Evolutionary conservation across 2,888 invertebrate genomes (phyloP).

Genomic region (Sesia apiformis): DNA sequence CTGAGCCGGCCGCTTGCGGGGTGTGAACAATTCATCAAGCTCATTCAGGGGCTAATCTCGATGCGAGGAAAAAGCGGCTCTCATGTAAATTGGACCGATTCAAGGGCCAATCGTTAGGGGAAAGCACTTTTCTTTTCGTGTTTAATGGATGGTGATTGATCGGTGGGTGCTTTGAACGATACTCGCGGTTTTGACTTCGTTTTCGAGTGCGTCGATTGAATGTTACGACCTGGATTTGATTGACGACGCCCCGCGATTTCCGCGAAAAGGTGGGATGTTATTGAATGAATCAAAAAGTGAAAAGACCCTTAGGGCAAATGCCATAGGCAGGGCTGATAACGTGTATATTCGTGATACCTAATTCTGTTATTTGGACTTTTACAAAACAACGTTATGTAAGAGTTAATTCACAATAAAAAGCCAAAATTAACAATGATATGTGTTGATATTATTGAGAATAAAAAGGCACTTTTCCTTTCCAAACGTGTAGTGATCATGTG

Average conservation of each 20-base stretch:
- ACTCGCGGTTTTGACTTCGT: conserved; percentile 69
- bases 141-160: conserved; percentile 76
- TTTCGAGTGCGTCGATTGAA: conserved; percentile 54
- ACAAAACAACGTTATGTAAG: too few relatives aligned
- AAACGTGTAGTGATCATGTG: too few relatives aligned
- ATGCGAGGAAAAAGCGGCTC: conserved; percentile 73
- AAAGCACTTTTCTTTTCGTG: conserved; percentile 73
- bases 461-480: too few relatives aligned
- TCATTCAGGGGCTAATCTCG: conserved; percentile 73
- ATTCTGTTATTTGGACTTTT: too few relatives aligned
- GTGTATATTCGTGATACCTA: too few relatives aligned
- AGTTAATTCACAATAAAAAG: too few relatives aligned
- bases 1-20: conserved; percentile 34
- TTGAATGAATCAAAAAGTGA: too few relatives aligned
- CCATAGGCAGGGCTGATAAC: too few relatives aligned
- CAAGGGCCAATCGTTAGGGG: conserved; percentile 70
- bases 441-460: too few relatives aligned
- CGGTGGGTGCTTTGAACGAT: conserved; percentile 58
- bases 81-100: conserved; percentile 74
- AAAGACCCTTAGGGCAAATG: too few relatives aligned
- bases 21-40: conserved; percentile 72
- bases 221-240: conserved; percentile 33
- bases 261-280: too few relatives aligned
- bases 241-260: conserved; percentile 10
- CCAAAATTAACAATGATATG: too few relatives aligned